Conservation (phyloP, 2,888 invertebrate species). For the Eupeodes luniger region DNA sequence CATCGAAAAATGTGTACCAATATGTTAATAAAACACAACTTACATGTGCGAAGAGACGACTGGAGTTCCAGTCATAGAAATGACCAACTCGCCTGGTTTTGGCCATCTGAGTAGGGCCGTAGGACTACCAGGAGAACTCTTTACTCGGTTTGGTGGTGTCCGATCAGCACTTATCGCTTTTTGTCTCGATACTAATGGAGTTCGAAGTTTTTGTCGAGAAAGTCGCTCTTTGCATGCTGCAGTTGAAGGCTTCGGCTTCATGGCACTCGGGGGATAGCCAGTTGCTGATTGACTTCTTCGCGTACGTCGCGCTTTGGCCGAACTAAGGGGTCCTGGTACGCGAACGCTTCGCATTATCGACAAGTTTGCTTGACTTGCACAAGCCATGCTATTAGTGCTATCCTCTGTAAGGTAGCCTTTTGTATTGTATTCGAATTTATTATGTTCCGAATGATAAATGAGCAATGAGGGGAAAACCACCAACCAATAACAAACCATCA, state of each 20-base stretch:
- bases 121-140: conserved; percentile 77
- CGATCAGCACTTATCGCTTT: conserved; percentile 83
- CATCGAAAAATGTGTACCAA: background rate
- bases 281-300: conserved; percentile 82
- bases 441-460: conserved; percentile 45
- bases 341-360: conserved; percentile 76
- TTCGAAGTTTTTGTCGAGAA: conserved; percentile 81
- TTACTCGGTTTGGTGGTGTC: conserved; percentile 77
- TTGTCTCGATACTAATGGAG: conserved; percentile 80
- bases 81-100: conserved; percentile 83
- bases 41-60: conserved; percentile 82
- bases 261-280: conserved; percentile 77
- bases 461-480: conserved; percentile 41
- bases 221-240: conserved; percentile 71
- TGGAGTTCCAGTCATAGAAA: conserved; percentile 83
- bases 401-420: conserved; percentile 84
- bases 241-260: conserved; percentile 65
- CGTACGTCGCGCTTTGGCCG: conserved; percentile 81
- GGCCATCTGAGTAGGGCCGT: conserved; percentile 83
- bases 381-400: conserved; percentile 79
- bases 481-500: conserved; percentile 63
- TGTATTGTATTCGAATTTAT: conserved; percentile 64
- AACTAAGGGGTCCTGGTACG: conserved; percentile 82
- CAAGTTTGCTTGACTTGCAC: conserved; percentile 66
- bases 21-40: conserved; percentile 60